A percentile compares a stretch with the other conserved stretches of the same genome.
Conservation (phyloP, 2,113 vertebrate species). For the Thamnophis sirtalis region DNA sequence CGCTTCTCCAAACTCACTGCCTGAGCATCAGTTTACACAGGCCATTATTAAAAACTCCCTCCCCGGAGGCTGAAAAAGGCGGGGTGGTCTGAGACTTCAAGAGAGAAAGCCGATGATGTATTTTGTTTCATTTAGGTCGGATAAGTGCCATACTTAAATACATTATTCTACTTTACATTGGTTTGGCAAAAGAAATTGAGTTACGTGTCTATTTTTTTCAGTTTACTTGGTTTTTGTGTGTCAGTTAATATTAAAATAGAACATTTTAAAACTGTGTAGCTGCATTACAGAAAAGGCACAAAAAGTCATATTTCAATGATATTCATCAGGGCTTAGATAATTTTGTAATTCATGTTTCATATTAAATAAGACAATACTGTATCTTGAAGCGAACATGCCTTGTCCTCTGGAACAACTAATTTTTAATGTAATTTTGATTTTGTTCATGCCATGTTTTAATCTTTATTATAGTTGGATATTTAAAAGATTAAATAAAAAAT, state of each 20-base stretch:
- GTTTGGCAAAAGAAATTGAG: slow-evolving; percentile 16
- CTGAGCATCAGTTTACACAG: slow-evolving; percentile 69
- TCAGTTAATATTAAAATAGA: slow-evolving; percentile 3
- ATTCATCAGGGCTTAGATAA: not conserved
- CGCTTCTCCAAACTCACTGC: slow-evolving; percentile 51
- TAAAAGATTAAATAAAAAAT: not conserved
- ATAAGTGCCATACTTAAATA: slow-evolving; percentile 45
- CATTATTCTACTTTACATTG: not conserved
- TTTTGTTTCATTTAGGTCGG: slow-evolving; percentile 55
- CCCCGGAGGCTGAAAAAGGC: slow-evolving; percentile 60
- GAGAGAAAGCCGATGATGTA: slow-evolving; percentile 50
- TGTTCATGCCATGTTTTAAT: not conserved
- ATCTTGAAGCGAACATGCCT: not conserved
- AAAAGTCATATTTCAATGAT: not conserved
- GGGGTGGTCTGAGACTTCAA: slow-evolving; percentile 58
- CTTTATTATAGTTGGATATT: not conserved
- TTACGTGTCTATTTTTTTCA: not conserved
- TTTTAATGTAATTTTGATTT: not conserved
- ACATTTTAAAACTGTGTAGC: not conserved
- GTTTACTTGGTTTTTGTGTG: not conserved
- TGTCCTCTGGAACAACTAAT: not conserved
- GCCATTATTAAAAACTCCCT: slow-evolving; percentile 64
- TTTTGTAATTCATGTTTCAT: not conserved
- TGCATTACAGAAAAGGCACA: not conserved
- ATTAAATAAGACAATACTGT: not conserved